Base-by-base conservation (phyloP, 2,888 invertebrate species). In the Troglohyphantes excavatus region DNA sequence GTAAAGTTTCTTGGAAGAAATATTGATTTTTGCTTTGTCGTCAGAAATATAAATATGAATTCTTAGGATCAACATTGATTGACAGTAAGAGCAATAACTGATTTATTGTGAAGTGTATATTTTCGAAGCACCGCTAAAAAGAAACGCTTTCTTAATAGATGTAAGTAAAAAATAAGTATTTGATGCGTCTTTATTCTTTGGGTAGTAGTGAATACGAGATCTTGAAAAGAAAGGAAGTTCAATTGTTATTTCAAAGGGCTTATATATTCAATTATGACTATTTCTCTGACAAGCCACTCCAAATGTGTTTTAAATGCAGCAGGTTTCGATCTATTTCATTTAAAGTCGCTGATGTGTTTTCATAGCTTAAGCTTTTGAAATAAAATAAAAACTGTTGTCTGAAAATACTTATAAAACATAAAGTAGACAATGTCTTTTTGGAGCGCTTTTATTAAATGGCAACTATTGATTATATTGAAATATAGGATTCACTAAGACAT, bases 21-120 rank as follows among this genome's bases (percentile, higher is more conserved):
- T 65, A 78, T 78, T 23, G 78, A 78, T 78, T 43, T 78, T 78
- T 27, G 39, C 21, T 39, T 78, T 78, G 23, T 63, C 33, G 17
- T 43, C 5, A 65, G 78, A 78, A 63, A 43, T 63, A 78, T 43
- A 63, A 63, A 78, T 43, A 39, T 21, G 59, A 68, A 82, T 70
- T 46, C 70, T 61, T 82, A 17, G 29, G 13, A 68, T 68, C 70
- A 29, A 19, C 70, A 70, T 82, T 82, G 82, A 82, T 82, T 70
- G 82, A 82, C 82, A 82, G 70, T 61, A 59, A 70, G 59, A 70
- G 82, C 39, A 82, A 70, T 70, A 70, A 70, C 70, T 82, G 70
- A 82, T 61, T 59, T 82, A 61, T 82, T 61, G 70, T 53, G 53
- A 82, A 70, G 19, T 67, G 46, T 67, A 27, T 46, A 27, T 67